Base-by-base conservation (phyloP, 2,888 invertebrate genomes). In the Brassicogethes aeneus region DNA sequence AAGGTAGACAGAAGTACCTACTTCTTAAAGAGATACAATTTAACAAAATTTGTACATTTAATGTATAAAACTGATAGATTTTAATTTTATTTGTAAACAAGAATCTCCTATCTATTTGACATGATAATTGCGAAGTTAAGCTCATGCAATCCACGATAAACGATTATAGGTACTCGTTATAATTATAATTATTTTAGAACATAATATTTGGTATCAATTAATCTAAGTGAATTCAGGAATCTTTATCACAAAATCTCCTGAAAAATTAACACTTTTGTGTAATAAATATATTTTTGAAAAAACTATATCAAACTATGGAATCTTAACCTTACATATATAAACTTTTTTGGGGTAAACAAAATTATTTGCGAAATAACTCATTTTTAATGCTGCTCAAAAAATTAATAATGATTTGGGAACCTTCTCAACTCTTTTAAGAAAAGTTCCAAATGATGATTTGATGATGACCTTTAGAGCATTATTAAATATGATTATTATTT, bases 61-160 rank as follows among this genome's bases (percentile, higher is more conserved):
- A 23, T 23, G 23, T 23, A 23, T 7, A 15, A 17, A 41, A 41
- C 13, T 32, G 23, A 39, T 16, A 12, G 17, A 29, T 23, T 23
- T 10, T 10, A 12, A 33, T 23, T 42, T 16, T 40, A 16, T 42
- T 10, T 42, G 39, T 40, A 34, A 35, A 34, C 39, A 42, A 7
- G 15, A 41, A 30, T 13, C 17, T n/a, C 34, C 43, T 16, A 14
- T 42, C 14, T 42, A 23, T 32, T 31, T 29, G 33, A 42, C 33
- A n/a, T n/a, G n/a, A n/a, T n/a, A n/a, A n/a, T n/a, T n/a, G n/a
- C 5, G 7, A 23, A 7, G 10, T 23, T 5, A 23, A 23, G 10
- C 23, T 23, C 10, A 7, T 23, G 5, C 23, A 23, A 23, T 38
- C 34, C 3, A 40, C 16, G 14, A n/a, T n/a, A 16, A 13, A 17